These are phyloP conservation scores for Typhlomys cinereus DNA, from an alignment of 2,113 vertebrate species.

Conservation along the genomic window DNA sequence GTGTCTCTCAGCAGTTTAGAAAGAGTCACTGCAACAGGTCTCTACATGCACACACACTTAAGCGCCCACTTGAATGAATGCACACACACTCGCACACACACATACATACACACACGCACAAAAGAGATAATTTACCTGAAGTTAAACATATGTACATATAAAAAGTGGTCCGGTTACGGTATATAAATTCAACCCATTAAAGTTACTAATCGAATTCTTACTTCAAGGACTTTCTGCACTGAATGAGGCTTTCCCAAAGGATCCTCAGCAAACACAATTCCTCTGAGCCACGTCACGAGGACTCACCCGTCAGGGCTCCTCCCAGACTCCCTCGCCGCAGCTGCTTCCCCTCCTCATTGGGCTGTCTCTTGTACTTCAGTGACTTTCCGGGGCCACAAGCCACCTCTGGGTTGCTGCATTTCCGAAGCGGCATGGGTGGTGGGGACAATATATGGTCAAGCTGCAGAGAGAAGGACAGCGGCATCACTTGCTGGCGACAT, in stretches of 20 bases:
- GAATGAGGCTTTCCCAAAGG: not conserved
- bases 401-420: constrained; percentile 93
- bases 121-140: not conserved
- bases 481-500: not conserved
- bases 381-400: constrained; percentile 84
- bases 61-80: too few species aligned
- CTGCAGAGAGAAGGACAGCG: constrained; percentile 82
- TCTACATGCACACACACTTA: too few species aligned
- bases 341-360: constrained; percentile 92
- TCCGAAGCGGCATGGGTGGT: constrained; percentile 88
- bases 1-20: too few species aligned
- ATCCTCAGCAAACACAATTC: not conserved
- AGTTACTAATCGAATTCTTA: not conserved
- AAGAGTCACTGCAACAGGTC: too few species aligned
- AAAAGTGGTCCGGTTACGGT: not conserved
- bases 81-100: too few species aligned
- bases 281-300: fast-evolving
- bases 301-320: constrained; percentile 92
- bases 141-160: not conserved
- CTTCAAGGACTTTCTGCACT: not conserved
- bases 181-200: not conserved
- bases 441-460: constrained; percentile 93
- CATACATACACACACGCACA: too few species aligned
- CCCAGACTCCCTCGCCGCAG: constrained; percentile 95
- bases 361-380: constrained; percentile 89